Conservation (phyloP, 1,140 invertebrate species). For the Agraylea sexmaculata region DNA sequence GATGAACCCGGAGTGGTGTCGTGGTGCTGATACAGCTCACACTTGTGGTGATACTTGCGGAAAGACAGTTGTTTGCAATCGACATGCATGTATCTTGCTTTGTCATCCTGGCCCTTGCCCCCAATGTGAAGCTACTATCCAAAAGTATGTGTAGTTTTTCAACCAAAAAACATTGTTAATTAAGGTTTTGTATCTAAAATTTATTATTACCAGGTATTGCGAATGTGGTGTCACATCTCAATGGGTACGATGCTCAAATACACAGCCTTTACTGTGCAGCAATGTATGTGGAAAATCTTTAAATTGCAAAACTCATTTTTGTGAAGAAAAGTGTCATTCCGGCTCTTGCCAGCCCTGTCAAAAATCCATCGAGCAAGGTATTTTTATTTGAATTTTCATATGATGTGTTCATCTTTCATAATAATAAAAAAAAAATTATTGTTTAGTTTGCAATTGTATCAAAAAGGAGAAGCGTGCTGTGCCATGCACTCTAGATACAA, state of each 20-base stretch:
- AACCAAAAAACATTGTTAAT: background rate
- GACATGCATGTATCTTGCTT: slow-evolving; percentile 72
- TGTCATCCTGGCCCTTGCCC: slow-evolving; percentile 90
- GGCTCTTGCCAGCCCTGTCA: slow-evolving; percentile 61
- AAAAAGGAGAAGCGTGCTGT: slow-evolving; percentile 34
- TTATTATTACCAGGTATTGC: slow-evolving; percentile 42
- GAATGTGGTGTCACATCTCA: slow-evolving; percentile 59
- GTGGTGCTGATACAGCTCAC: slow-evolving; percentile 62
- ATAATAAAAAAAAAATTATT: slow-evolving; percentile 3
- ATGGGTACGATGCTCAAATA: slow-evolving; percentile 58
- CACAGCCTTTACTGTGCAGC: slow-evolving; percentile 57
- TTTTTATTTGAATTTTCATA: background rate
- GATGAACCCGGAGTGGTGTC: slow-evolving; percentile 57
- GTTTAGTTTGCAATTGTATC: slow-evolving; percentile 32
- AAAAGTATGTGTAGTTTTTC: slow-evolving; percentile 22
- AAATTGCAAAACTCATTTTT: slow-evolving; percentile 63
- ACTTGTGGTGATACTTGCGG: slow-evolving; percentile 81
- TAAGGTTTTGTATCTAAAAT: background rate
- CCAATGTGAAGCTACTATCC: slow-evolving; percentile 55
- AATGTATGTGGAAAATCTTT: slow-evolving; percentile 56
- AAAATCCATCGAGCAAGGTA: slow-evolving; percentile 44
- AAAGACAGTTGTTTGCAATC: slow-evolving; percentile 50
- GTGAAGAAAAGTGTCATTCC: slow-evolving; percentile 63
- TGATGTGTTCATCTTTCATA: background rate
- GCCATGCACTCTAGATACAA: slow-evolving; percentile 37